Evolutionary conservation across 2,113 vertebrate species (phyloP), one percentile per base, ranked within the genome.

Genomic region (Corydoras sp.): DNA sequence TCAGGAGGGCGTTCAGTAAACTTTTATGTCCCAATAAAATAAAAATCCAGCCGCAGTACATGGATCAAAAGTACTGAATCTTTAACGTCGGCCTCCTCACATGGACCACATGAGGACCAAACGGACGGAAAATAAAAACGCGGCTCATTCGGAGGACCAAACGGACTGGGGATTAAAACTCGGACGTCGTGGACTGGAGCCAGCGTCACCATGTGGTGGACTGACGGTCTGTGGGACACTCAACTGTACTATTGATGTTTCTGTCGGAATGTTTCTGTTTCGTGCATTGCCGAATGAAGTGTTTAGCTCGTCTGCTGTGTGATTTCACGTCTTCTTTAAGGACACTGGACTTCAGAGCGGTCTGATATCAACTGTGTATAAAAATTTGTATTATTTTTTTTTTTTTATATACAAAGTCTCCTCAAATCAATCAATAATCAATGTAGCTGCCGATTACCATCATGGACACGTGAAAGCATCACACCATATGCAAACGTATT

Each of bases 1-100:
- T 91, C 65, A 85, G 84, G 67, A 89, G 84, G 82, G 87, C 86
- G 3, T 92, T 91, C 74, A 81, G 81, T 31, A 90, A 89, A 81
- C 77, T 89, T 9, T 67, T 91, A 9, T 91, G 90, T 51, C 87
- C 87, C 3, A 76, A 18, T 53, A 90, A 90, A 70, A 85, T 83
- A 9, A 90, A 90, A 84, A 86, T 90, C 69, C 87, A 92, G 58
- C 88, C 88, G 15, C 86, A 86, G 31, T 72, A 76, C 82, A 78
- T 83, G 85, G 74, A 87, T 53, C 78, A 88, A 53, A 89, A 80
- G 61, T 77, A 80, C 72, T 83, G 63, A 72, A 15, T 56, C 14
- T 56, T n/a, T 14, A 56, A 56, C 10, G 10, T 3, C 51, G 15
- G 35, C 7, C 35, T 43, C 35, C 7, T 4, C 35, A 43, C 35